These are phyloP conservation scores for Philotrypesis tridentata DNA, from an alignment of 1,140 invertebrate genomes.

Conservation along the genomic window DNA sequence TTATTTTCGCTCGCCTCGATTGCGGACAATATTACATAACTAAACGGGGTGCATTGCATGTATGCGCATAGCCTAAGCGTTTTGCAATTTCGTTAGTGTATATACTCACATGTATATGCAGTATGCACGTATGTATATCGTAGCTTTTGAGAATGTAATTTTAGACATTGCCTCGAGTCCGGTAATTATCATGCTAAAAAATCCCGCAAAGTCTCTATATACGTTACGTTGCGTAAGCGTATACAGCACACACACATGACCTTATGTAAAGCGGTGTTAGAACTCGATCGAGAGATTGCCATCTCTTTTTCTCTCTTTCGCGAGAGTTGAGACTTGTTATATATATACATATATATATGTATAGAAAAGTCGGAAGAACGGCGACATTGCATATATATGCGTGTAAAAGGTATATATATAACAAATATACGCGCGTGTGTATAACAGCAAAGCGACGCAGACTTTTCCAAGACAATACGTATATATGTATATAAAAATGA, in stretches of 20 bases:
- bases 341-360: no score
- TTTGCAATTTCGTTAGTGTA: not conserved
- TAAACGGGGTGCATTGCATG: not conserved
- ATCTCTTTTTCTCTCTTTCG: not conserved
- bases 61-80: not conserved
- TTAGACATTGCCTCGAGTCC: slow-evolving; percentile 19
- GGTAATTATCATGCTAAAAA: slow-evolving; percentile 15
- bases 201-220: slow-evolving; percentile 6
- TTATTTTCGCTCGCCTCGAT: not conserved
- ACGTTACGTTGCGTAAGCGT: slow-evolving; percentile 16
- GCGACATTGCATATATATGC: no score
- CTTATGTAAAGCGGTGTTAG: slow-evolving; percentile 3
- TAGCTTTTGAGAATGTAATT: slow-evolving; percentile 11
- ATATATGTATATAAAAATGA: no score
- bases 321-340: no score
- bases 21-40: not conserved
- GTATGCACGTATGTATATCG: not conserved
- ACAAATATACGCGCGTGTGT: no score
- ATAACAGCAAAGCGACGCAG: not conserved
- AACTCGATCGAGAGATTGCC: not conserved
- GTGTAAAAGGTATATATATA: no score
- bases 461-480: not conserved
- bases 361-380: no score
- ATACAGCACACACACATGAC: not conserved
- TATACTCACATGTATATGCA: not conserved